phyloP scores from a whole-genome alignment of 2,888 invertebrate species.

The Thereva nobilitata region DNA sequence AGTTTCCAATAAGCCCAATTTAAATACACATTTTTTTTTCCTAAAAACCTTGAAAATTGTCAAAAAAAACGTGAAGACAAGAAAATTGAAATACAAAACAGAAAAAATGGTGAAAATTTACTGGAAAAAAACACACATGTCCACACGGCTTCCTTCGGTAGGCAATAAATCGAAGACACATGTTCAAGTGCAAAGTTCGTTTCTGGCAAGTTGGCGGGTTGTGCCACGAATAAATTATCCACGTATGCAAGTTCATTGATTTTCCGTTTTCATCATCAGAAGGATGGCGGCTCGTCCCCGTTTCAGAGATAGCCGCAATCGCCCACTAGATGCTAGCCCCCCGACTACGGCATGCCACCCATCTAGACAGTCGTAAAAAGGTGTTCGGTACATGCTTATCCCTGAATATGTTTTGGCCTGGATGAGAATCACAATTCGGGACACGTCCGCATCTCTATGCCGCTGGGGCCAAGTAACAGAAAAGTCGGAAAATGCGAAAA shows the following conservation, averaged over 20 bases:
- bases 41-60: too few relatives aligned
- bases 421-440: constrained; percentile 34
- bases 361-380: constrained; percentile 1
- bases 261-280: constrained; percentile 19
- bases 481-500: constrained; percentile 34
- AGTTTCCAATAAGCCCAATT: too few relatives aligned
- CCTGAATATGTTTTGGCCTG: neutral
- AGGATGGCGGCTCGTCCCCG: neutral
- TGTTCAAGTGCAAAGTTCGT: constrained; percentile 35
- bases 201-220: constrained; percentile 30
- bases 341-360: constrained; percentile 2
- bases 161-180: constrained; percentile 34
- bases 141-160: too few relatives aligned
- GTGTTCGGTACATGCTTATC: constrained; percentile 28
- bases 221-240: constrained; percentile 33
- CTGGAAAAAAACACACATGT: too few relatives aligned
- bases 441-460: constrained; percentile 39
- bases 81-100: too few relatives aligned
- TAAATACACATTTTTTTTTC: too few relatives aligned
- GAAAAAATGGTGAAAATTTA: too few relatives aligned
- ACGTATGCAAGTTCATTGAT: constrained; percentile 36
- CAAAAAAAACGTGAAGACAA: too few relatives aligned
- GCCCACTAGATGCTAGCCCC: constrained; percentile 18
- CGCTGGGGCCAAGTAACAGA: constrained; percentile 39
- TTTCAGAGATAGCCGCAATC: neutral